Evolutionary conservation across 2,797 vertebrate genomes (phyloP).

Genomic region (Alcedo quadribrachys): DNA sequence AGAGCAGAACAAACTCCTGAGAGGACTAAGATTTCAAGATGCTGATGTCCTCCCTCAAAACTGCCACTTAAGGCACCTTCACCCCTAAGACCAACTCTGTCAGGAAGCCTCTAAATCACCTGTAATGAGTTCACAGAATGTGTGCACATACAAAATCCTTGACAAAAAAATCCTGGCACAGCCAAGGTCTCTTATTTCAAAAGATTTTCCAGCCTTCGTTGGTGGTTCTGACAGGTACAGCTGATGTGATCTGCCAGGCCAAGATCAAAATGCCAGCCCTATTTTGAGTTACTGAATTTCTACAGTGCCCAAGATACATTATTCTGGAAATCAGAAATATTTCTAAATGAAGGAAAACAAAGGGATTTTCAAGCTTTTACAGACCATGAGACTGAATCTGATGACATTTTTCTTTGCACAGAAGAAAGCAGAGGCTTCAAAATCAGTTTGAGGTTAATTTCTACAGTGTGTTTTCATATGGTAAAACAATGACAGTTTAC

Average conservation of each 20-base stretch:
- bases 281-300: neutral
- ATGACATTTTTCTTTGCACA: fast-evolving
- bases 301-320: neutral
- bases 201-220: neutral
- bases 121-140: neutral
- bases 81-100: neutral
- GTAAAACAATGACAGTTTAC: neutral
- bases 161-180: neutral
- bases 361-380: neutral
- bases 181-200: fast-evolving
- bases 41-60: neutral
- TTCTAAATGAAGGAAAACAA: neutral
- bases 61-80: neutral
- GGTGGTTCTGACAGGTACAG: neutral
- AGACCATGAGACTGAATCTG: neutral
- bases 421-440: neutral
- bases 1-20: neutral
- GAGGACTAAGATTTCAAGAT: neutral
- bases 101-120: neutral
- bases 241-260: neutral
- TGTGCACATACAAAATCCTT: neutral
- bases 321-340: neutral
- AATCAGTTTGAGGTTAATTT: neutral
- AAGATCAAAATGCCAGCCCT: neutral
- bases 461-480: neutral